Base-by-base conservation (phyloP, 2,797 vertebrate species). In the Melanitta fusca region DNA sequence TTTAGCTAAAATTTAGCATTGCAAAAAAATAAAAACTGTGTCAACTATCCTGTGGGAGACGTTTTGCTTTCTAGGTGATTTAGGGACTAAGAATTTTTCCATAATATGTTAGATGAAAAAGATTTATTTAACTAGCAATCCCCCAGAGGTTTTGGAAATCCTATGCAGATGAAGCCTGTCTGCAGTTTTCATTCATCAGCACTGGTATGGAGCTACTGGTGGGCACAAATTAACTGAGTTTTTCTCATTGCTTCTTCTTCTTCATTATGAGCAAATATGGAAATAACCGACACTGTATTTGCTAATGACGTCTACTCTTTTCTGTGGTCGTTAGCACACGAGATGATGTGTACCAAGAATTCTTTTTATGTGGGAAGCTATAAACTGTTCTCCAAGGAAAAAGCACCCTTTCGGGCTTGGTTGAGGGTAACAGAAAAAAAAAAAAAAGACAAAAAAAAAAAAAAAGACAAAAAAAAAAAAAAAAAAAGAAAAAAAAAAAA, bases 281-380 rank as follows among this genome's bases (percentile, higher is more conserved):
- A 94, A 95, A 85, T 74, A 92, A 47, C 53, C 5, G 12, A 70
- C 70, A 53, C 45, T 47, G 51, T 41, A 41, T 85, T 95, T 73
- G 45, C 49, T 78, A 81, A 60, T 94, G 80, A 74, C 38, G 47
- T 92, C 83, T 92, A 25, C 38, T 32, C 30, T 81, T 80, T 82
- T 88, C 92, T 90, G 92, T 90, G 86, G 86, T 90, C n/a, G 28
- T 66, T 70, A 90, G 62, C 75, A 81, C 71, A 81, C 13, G 3
- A 80, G 66, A 85, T 70, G 83, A 61, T 62, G 68, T 85, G 68
- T 88, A 57, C 53, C 41, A 92, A 89, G 89, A 95, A 94, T 85
- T 73, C 75, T 41, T 90, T 95, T 94, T 27, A 94, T 90, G 94
- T 89, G 86, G 89, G 66, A 94, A 94, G 32, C 66, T 57, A 53